Conservation (phyloP, 2,888 invertebrate genomes). For the Dione juno region DNA sequence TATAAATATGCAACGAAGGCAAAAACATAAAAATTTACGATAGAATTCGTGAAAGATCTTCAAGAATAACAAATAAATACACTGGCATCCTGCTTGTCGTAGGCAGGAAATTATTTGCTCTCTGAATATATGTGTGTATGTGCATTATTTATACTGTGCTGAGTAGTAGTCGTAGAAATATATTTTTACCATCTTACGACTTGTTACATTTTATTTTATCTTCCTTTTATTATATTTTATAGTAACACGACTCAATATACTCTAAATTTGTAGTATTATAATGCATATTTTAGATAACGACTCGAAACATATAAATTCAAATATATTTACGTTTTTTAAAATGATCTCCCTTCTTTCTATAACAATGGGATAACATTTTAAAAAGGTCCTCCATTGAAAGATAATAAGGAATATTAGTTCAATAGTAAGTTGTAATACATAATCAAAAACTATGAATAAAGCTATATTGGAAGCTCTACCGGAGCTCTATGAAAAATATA, state of each 20-base stretch:
- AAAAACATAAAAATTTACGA: background rate
- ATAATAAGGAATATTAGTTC: too few relatives aligned
- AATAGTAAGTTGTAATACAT: too few relatives aligned
- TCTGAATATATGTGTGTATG: constrained; percentile 4
- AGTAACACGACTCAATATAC: background rate
- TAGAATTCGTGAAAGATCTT: background rate
- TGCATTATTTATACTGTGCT: constrained; percentile 16
- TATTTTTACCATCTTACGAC: background rate
- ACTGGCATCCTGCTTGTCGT: constrained; percentile 15
- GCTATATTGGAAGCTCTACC: too few relatives aligned
- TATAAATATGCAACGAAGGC: background rate
- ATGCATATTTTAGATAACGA: too few relatives aligned
- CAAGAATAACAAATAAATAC: constrained; percentile 3
- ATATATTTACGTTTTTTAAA: too few relatives aligned
- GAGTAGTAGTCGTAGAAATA: background rate
- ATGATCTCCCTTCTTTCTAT: too few relatives aligned
- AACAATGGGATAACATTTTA: too few relatives aligned
- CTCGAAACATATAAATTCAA: too few relatives aligned
- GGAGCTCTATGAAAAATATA: background rate
- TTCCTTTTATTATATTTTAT: background rate
- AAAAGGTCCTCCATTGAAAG: too few relatives aligned
- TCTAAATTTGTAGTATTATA: too few relatives aligned
- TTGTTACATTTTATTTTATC: too few relatives aligned
- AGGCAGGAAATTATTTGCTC: constrained; percentile 25
- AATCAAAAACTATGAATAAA: too few relatives aligned